Percentiles rank a stretch among this genome's conserved stretches.
Evolutionary conservation across 1,140 invertebrate species (phyloP).

Genomic region (Archivesica marissinica): DNA sequence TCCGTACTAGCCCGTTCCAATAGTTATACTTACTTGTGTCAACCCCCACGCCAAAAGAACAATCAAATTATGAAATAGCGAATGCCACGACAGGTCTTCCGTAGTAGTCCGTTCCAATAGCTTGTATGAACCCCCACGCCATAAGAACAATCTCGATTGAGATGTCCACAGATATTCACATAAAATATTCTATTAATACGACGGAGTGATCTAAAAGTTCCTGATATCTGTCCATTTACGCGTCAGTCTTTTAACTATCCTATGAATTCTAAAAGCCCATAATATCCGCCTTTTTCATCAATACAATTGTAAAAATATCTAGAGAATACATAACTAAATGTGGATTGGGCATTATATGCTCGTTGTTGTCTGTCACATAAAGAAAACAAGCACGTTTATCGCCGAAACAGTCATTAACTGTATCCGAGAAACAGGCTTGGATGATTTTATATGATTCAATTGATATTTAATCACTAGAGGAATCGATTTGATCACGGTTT

Average conservation of each 20-base stretch:
- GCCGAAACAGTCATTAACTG: neutral
- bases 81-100: no score
- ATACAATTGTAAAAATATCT: neutral
- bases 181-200: neutral
- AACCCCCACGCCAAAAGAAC: no score
- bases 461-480: neutral
- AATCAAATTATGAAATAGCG: no score
- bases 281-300: neutral
- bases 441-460: slow-evolving; percentile 7
- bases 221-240: slow-evolving; percentile 8
- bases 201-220: neutral
- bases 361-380: neutral
- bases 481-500: slow-evolving; percentile 27
- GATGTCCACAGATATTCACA: no score
- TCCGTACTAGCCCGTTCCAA: no score
- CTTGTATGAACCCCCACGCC: no score
- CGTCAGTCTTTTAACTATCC: neutral
- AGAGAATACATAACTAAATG: neutral
- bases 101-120: no score
- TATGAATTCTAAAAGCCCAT: slow-evolving; percentile 18
- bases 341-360: neutral
- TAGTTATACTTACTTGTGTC: no score
- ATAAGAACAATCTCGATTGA: no score
- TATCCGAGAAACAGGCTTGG: neutral
- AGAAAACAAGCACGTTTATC: neutral